A percentile compares a stretch with the other conserved stretches of the same genome.
Conservation (phyloP, 2,113 vertebrate genomes). For the Coptodon bakossiorum region DNA sequence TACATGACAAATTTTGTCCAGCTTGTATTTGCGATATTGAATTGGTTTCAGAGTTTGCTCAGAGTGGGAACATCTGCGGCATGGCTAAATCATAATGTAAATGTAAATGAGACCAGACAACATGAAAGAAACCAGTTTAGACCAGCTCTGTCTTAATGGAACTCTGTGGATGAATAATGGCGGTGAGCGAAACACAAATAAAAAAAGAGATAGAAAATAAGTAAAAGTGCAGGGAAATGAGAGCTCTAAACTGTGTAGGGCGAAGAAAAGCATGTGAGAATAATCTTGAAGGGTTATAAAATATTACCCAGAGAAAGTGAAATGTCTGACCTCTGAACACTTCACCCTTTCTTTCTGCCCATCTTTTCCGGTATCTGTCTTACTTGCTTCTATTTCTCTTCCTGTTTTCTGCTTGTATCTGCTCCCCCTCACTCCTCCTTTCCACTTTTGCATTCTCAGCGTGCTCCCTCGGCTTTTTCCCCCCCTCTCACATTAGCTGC, state of each 20-base stretch:
- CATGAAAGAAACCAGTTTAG: constrained; percentile 47
- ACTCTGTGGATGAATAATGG: constrained; percentile 42
- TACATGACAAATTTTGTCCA: background rate
- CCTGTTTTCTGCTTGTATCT: background rate
- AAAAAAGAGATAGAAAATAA: background rate
- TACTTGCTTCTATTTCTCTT: background rate
- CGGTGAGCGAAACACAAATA: background rate
- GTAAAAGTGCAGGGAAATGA: background rate
- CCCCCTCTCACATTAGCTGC: constrained; percentile 27
- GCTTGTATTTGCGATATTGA: constrained; percentile 12
- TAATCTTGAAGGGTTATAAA: background rate
- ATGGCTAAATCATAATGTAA: constrained; percentile 46
- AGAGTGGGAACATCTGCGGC: constrained; percentile 38
- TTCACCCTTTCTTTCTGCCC: background rate
- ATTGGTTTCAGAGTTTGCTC: constrained; percentile 10
- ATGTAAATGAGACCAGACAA: constrained; percentile 63
- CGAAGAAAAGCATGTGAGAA: background rate
- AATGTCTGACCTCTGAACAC: background rate
- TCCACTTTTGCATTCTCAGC: constrained; percentile 28
- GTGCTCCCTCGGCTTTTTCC: background rate
- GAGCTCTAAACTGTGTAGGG: background rate
- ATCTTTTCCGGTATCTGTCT: background rate
- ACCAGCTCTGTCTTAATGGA: constrained; percentile 42
- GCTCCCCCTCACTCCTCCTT: background rate
- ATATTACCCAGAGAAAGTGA: background rate